Base-by-base conservation (phyloP, 2,113 vertebrate species). In the Silurus meridionalis region DNA sequence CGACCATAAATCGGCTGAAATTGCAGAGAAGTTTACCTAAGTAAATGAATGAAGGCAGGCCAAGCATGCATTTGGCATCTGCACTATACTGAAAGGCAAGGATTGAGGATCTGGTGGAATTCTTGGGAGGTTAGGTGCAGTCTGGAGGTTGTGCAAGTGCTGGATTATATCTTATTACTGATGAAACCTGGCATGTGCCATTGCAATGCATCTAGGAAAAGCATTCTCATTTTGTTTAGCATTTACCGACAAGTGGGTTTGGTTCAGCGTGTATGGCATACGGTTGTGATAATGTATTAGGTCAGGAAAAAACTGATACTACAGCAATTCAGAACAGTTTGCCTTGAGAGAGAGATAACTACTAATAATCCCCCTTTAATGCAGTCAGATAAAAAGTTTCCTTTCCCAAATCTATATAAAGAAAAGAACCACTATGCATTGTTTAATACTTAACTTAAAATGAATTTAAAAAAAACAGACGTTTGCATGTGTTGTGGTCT, bases 101-200 rank as follows among this genome's bases (percentile, higher is more conserved):
- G 46, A 23, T 52, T 83, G 48, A 85, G 63, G 67, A 89, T 88
- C 88, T 92, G 88, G 91, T 90, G 74, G 67, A 89, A 90, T 90
- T 89, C 89, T 71, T 91, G 87, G 85, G 87, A 91, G 89, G 90
- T 91, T 92, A 89, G 91, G 91, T 64, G 87, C 57, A 83, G 83
- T 89, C 88, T 82, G 81, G 58, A 53, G 48, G 46, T 67, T 66
- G 63, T 82, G 48, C 48, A 90, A 90, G 79, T 84, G 69, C 83
- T 77, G 90, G 91, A 93, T 93, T 92, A 93, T 80, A 71, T 91
- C 89, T 93, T 93, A 93, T 94, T 93, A 92, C 86, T 85, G 15
- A 90, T 84, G 81, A 90, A 88, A 88, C 60, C 57, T 58, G 67
- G 85, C 87, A 91, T 90, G 91, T 89, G 87, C 92, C 87, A 88